Conservation (phyloP, 2,888 invertebrate species). For the Melinaea menophilus region DNA sequence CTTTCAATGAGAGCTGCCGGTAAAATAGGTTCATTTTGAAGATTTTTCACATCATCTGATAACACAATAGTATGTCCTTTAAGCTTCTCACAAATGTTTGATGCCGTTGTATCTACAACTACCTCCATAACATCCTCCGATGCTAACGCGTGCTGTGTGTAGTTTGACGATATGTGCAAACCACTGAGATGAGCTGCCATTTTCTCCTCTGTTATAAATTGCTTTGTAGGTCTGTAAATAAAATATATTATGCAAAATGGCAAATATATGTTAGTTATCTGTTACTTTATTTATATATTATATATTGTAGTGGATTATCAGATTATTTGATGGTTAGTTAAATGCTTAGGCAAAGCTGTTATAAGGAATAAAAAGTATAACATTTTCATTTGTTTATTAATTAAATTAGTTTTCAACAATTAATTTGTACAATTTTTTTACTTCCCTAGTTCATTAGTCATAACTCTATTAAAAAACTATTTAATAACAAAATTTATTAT, state of each 20-base stretch:
- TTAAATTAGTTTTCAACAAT: no score
- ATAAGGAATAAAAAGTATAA: no score
- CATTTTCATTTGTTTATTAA: no score
- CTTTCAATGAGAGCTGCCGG: conserved; percentile 81
- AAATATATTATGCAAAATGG: background rate
- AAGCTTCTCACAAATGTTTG: conserved; percentile 46
- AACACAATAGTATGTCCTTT: conserved; percentile 78
- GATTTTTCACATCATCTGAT: conserved; percentile 84
- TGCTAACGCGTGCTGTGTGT: conserved; percentile 50
- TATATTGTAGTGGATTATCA: no score
- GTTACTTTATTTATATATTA: no score
- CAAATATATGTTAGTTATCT: no score
- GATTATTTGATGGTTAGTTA: no score
- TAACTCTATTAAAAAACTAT: no score
- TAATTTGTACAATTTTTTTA: no score
- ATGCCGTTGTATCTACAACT: conserved; percentile 44
- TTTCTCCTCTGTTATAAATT: conserved; percentile 89
- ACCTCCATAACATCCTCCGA: conserved; percentile 57
- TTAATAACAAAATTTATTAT: no score
- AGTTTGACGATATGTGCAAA: conserved; percentile 82
- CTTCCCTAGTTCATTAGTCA: no score
- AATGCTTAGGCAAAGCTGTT: no score
- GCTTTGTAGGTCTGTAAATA: conserved; percentile 80
- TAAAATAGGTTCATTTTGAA: conserved; percentile 81
- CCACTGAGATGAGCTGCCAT: conserved; percentile 89